Evolutionary conservation across 2,888 invertebrate genomes (phyloP).

Genomic region (Escarpia spicata): DNA sequence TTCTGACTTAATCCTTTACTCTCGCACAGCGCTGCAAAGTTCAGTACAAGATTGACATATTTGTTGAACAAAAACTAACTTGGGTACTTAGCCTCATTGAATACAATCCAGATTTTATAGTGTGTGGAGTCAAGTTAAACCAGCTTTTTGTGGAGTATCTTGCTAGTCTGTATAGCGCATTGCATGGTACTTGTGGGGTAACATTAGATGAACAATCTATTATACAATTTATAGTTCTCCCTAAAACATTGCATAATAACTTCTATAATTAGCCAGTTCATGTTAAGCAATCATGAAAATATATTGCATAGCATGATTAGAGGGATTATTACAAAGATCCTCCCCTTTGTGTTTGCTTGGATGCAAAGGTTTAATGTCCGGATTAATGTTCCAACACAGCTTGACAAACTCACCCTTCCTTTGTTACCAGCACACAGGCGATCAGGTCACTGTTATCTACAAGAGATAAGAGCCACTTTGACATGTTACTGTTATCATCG

Average conservation of each 20-base stretch:
- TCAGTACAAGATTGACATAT: neutral
- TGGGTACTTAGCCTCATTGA: neutral
- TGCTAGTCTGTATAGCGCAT: neutral
- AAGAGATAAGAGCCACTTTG: conserved; percentile 35
- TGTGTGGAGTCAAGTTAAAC: neutral
- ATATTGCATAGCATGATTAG: too few relatives aligned
- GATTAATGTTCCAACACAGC: neutral
- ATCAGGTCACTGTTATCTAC: conserved; percentile 96
- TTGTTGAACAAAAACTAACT: neutral
- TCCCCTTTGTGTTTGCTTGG: too few relatives aligned
- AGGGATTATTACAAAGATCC: too few relatives aligned
- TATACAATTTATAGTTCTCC: too few relatives aligned
- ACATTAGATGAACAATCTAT: too few relatives aligned
- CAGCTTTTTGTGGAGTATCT: neutral
- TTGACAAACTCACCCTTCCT: conserved; percentile 71
- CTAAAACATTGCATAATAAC: too few relatives aligned
- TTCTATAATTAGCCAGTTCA: too few relatives aligned
- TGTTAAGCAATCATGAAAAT: too few relatives aligned
- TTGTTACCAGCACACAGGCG: conserved; percentile 91
- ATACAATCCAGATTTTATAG: neutral
- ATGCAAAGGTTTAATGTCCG: neutral
- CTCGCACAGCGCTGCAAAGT: too few relatives aligned
- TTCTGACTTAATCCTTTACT: too few relatives aligned
- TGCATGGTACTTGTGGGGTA: too few relatives aligned
- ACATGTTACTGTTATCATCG: too few relatives aligned